Conservation (phyloP, 37 sponge, comb jelly and placozoan species). For the Ianthella basta region DNA sequence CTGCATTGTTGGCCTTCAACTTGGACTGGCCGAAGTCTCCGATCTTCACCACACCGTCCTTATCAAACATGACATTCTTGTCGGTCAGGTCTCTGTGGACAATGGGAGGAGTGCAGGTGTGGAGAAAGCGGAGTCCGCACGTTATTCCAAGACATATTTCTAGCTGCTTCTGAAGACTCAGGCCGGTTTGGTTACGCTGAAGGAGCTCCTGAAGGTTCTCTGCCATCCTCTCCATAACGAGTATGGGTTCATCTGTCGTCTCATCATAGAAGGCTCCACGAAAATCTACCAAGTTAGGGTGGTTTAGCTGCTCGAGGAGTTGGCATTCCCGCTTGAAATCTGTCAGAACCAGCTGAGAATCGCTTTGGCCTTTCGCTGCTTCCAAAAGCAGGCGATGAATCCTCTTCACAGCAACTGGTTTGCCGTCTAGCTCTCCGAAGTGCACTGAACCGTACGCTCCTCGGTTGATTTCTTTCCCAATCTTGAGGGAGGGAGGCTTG, state of each 20-base stretch:
- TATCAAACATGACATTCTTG: neutral
- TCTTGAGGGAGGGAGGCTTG: neutral
- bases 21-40: neutral
- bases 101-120: neutral
- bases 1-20: neutral
- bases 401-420: conserved; percentile 8
- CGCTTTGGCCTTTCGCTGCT: neutral
- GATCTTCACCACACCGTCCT: neutral
- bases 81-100: neutral
- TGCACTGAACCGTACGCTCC: neutral
- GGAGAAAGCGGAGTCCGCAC: neutral
- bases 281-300: conserved; percentile 6
- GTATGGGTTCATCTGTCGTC: neutral
- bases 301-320: neutral
- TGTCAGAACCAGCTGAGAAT: neutral
- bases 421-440: neutral
- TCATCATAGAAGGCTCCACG: neutral
- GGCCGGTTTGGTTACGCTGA: neutral
- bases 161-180: neutral
- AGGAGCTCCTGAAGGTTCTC: neutral
- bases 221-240: neutral
- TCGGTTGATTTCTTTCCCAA: neutral
- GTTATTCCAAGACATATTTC: conserved; percentile 11
- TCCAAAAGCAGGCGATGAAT: neutral
- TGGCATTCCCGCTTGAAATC: neutral